A percentile compares a stretch with the other conserved stretches of the same genome.
phyloP scores from a whole-genome alignment of 2,888 invertebrate species.

The Phrixothrix hirtus region DNA sequence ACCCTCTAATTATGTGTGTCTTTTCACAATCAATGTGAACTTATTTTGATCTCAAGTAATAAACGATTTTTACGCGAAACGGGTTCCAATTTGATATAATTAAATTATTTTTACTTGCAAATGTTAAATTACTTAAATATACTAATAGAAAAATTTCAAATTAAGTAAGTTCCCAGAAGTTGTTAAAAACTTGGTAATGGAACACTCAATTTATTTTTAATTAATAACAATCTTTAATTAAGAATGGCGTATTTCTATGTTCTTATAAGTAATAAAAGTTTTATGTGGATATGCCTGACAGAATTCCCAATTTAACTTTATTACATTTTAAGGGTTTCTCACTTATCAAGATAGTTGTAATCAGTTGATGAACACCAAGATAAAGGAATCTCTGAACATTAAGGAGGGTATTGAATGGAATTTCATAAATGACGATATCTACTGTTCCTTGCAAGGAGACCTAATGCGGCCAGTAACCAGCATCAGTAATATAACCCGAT shows the following conservation, averaged over 20 bases:
- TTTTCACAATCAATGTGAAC: no score
- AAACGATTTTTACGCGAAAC: no score
- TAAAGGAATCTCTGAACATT: slow-evolving; percentile 68
- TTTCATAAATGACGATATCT: slow-evolving; percentile 64
- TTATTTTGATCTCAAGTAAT: no score
- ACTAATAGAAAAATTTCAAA: no score
- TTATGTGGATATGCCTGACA: slow-evolving; percentile 15
- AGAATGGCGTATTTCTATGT: slow-evolving; percentile 6
- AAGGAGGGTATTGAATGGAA: slow-evolving; percentile 70
- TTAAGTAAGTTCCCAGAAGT: no score
- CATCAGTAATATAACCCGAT: slow-evolving; percentile 34
- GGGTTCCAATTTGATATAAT: no score
- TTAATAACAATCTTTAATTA: slow-evolving; percentile 15
- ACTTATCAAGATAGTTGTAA: slow-evolving; percentile 43
- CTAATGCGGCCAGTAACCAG: slow-evolving; percentile 77
- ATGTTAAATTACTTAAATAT: no score
- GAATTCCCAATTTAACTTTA: slow-evolving; percentile 20
- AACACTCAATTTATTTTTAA: neutral
- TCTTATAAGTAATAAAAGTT: slow-evolving; percentile 19
- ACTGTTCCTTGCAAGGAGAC: slow-evolving; percentile 63
- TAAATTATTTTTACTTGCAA: no score
- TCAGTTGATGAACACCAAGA: slow-evolving; percentile 71
- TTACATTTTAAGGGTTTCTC: slow-evolving; percentile 38
- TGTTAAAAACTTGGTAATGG: no score
- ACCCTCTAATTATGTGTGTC: no score